phyloP scores from a whole-genome alignment of 1,140 invertebrate genomes.

The Augochlora pura region DNA sequence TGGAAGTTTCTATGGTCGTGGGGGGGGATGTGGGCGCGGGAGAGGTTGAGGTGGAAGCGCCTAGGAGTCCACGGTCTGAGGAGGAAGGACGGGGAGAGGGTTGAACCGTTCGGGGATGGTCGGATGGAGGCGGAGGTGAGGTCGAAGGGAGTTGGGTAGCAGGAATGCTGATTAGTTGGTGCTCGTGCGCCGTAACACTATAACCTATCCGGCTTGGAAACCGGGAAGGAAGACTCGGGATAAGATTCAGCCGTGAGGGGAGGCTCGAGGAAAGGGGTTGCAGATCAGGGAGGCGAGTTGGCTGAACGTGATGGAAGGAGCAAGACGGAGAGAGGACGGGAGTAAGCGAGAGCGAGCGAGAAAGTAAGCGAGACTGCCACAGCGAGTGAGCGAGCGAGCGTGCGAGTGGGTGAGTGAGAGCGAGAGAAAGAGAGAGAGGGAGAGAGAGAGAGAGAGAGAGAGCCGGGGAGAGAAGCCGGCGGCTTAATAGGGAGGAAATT shows the following conservation, averaged over 20 bases:
- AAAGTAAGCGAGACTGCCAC: constrained; percentile 46
- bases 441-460: neutral
- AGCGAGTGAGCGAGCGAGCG: constrained; percentile 45
- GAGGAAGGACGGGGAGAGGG: neutral
- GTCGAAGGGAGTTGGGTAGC: constrained; percentile 57
- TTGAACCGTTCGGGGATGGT: constrained; percentile 15
- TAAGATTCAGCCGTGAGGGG: constrained; percentile 68
- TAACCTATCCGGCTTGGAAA: constrained; percentile 75
- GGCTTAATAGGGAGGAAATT: constrained; percentile 81
- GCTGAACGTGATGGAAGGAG: constrained; percentile 36
- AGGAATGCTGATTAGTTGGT: constrained; percentile 80
- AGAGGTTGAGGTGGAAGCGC: neutral
- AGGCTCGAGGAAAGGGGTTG: constrained; percentile 36
- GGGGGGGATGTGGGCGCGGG: too few species aligned
- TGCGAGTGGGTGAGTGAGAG: neutral
- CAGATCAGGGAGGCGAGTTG: constrained; percentile 37
- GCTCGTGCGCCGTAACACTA: constrained; percentile 78
- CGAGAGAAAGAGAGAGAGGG: too few species aligned
- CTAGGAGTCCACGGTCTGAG: neutral
- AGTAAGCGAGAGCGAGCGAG: neutral
- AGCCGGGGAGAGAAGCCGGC: constrained; percentile 71
- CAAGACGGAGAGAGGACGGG: neutral
- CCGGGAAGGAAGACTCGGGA: constrained; percentile 71
- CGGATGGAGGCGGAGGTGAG: neutral
- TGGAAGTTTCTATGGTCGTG: constrained; percentile 63